phyloP scores from a whole-genome alignment of 2,113 vertebrate species.

The Rousettus leschenaultii region DNA sequence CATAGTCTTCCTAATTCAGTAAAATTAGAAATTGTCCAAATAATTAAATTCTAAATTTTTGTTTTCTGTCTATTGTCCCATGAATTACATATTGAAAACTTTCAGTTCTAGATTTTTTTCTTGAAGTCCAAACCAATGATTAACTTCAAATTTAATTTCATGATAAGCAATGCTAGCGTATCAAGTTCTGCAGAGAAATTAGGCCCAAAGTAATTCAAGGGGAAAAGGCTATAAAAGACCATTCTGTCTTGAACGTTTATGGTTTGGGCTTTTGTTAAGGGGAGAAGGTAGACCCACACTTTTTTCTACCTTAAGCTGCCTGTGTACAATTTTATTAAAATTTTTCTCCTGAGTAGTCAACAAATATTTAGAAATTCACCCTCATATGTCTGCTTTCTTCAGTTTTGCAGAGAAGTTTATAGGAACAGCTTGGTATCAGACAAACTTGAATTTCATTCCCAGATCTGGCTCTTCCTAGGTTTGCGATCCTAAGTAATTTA shows the following conservation, averaged over 20 bases:
- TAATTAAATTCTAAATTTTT: constrained; percentile 32
- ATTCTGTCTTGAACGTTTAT: not conserved
- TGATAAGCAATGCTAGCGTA: not conserved
- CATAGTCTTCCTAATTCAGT: not conserved
- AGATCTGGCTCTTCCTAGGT: not conserved
- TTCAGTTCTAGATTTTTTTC: constrained; percentile 16
- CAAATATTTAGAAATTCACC: not conserved
- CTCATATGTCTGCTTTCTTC: not conserved
- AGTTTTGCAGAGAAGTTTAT: constrained; percentile 5
- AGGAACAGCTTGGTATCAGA: not conserved
- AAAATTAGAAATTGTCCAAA: not conserved
- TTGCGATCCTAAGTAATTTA: constrained; percentile 31
- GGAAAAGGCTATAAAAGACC: not conserved
- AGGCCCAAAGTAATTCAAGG: not conserved
- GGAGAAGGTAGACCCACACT: not conserved
- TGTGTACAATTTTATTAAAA: not conserved
- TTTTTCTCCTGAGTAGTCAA: constrained; percentile 4
- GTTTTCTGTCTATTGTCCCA: not conserved
- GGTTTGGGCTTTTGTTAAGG: not conserved
- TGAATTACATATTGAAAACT: constrained; percentile 12
- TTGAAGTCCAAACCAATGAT: not conserved
- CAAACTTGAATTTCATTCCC: not conserved
- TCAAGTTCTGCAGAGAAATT: not conserved
- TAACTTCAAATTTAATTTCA: not conserved
- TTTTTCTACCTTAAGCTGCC: constrained; percentile 5